phyloP scores from a whole-genome alignment of 92 coral and sea anemone species.

The Paragorgia papillata region DNA sequence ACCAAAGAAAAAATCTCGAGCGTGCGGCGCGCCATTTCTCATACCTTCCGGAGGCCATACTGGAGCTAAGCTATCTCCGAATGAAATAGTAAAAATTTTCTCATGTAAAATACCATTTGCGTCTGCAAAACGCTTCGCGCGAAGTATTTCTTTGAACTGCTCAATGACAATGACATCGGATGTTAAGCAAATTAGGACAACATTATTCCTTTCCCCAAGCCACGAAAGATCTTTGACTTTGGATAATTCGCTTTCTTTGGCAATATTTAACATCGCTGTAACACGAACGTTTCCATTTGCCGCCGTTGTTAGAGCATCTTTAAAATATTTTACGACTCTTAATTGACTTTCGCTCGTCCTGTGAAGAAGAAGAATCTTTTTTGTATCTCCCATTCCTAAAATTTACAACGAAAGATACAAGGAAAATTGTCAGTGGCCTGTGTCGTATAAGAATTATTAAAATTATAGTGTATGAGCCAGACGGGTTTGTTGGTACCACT shows the following conservation, averaged over 20 bases:
- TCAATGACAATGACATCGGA: slow-evolving; percentile 56
- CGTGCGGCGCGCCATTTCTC: slow-evolving; percentile 35
- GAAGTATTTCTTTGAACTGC: slow-evolving; percentile 54
- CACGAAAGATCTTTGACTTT: slow-evolving; percentile 61
- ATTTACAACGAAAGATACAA: background rate
- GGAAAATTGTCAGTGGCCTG: no score
- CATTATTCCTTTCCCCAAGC: slow-evolving; percentile 68
- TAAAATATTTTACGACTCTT: slow-evolving; percentile 68
- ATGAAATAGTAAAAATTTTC: slow-evolving; percentile 74
- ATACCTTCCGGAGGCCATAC: slow-evolving; percentile 84
- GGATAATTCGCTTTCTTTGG: slow-evolving; percentile 46
- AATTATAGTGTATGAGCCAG: no score
- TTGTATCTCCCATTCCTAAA: slow-evolving; percentile 45
- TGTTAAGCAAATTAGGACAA: slow-evolving; percentile 73
- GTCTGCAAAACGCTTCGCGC: slow-evolving; percentile 63
- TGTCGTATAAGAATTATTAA: no score
- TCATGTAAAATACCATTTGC: slow-evolving; percentile 68
- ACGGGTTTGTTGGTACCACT: no score
- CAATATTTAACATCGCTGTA: slow-evolving; percentile 61
- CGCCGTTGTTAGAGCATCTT: slow-evolving; percentile 67
- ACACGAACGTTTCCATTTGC: slow-evolving; percentile 70
- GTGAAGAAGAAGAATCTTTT: slow-evolving; percentile 71
- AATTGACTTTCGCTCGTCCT: slow-evolving; percentile 55
- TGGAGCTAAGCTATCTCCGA: slow-evolving; percentile 64
- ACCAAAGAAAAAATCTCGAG: slow-evolving; percentile 65